A percentile compares a stretch with the other conserved stretches of the same genome.
Evolutionary conservation across 1,140 invertebrate genomes (phyloP).

Genomic region (Gryllus bimaculatus): DNA sequence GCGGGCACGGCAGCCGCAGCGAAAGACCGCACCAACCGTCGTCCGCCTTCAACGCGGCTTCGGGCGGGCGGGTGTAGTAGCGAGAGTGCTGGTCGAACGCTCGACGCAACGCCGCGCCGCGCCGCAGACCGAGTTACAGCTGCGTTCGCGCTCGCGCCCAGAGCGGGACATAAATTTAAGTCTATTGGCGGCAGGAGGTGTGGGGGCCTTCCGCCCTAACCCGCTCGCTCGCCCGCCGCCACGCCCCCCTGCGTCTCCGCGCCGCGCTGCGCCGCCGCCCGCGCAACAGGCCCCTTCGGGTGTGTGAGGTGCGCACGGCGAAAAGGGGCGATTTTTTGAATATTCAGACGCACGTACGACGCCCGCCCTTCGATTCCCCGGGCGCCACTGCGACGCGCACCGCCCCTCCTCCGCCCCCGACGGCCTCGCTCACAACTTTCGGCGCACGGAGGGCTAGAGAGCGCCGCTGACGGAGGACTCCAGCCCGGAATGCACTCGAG

Average conservation of each 20-base stretch:
- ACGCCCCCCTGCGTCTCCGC: not conserved
- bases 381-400: not conserved
- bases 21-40: too few relatives aligned
- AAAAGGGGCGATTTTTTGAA: not conserved
- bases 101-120: too few relatives aligned
- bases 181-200: not conserved
- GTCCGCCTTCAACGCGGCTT: too few relatives aligned
- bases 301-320: not conserved
- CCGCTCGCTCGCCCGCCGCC: too few relatives aligned
- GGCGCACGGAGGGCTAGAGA: too few relatives aligned
- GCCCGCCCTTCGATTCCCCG: not conserved
- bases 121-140: not conserved
- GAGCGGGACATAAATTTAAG: not conserved
- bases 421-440: not conserved
- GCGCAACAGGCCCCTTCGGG: not conserved
- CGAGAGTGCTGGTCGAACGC: too few relatives aligned
- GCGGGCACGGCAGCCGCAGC: too few relatives aligned
- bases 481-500: too few relatives aligned
- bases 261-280: too few relatives aligned
- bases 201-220: not conserved
- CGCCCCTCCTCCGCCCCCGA: not conserved
- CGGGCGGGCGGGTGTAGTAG: too few relatives aligned
- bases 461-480: too few relatives aligned
- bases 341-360: not conserved
- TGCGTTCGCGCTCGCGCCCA: not conserved